Evolutionary conservation across 2,797 vertebrate species (phyloP), one percentile per base, ranked within the genome.

Genomic region (Phoeniculus purpureus): DNA sequence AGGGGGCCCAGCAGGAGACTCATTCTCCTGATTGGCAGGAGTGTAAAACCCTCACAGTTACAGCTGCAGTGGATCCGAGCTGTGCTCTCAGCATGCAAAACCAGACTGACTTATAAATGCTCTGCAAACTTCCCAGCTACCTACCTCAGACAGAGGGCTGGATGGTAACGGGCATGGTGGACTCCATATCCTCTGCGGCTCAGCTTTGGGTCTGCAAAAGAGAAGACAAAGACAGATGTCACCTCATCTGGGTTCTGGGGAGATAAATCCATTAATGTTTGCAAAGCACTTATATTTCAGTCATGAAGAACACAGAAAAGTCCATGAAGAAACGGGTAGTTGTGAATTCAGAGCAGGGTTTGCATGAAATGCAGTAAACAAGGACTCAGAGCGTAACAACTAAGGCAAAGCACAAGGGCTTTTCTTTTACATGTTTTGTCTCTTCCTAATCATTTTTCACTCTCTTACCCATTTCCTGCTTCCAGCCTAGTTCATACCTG

Each of bases 1-100:
- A 48, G 37, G 51, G 50, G 79, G 67, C 78, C n/a, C 78, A 90
- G 83, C 81, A 93, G 27, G 56, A 85, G 21, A 16, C 52, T 48
- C 13, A n/a, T 61, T 82, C 59, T 56, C 31, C 71, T 90, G 77
- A 94, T 60, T 81, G 90, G 58, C 60, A 95, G 64, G 60, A 83
- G 40, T 50, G 34, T 62, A 62, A 94, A 91, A 86, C 55, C 45
- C 67, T 91, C 67, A 79, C 67, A 86, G 51, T 51, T 60, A 12
- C 15, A 86, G 67, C 50, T 77, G 34, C 58, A 91, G 92, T 92
- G 64, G 66, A 67, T 90, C 78, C 79, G 34, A 62, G 31, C 56
- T 58, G 54, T 76, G 56, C 61, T 94, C 27, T 64, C 83, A 74
- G 88, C 71, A 64, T 73, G 52, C 40, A 73, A 68, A 93, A 85